These are phyloP conservation scores for Cephus spinipes DNA, from an alignment of 2,888 invertebrate genomes.

Conservation along the genomic window DNA sequence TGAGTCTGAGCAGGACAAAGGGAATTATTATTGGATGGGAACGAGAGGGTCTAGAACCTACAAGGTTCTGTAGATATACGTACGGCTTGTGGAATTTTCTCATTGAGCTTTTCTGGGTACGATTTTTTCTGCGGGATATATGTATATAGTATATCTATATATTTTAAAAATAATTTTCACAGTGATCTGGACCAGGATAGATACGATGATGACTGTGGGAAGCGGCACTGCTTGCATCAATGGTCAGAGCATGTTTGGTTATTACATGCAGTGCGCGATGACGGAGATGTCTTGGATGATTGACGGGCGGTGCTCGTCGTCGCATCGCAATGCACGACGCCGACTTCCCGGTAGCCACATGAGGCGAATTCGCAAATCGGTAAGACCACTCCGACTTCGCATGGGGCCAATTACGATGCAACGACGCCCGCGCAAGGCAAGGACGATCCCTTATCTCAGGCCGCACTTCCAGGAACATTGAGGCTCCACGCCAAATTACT, in stretches of 20 bases:
- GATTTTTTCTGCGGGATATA: background rate
- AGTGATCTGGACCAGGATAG: background rate
- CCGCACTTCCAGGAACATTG: conserved; percentile 48
- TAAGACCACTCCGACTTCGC: conserved; percentile 28
- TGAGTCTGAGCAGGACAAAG: conserved; percentile 33
- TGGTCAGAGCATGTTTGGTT: conserved; percentile 35
- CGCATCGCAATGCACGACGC: conserved; percentile 56
- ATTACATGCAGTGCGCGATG: conserved; percentile 55
- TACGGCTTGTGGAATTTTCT: background rate
- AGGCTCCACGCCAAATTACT: conserved; percentile 60
- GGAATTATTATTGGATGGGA: conserved; percentile 41
- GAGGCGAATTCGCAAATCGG: conserved; percentile 60
- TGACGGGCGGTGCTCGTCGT: conserved; percentile 53
- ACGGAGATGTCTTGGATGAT: conserved; percentile 57
- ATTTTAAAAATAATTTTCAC: background rate
- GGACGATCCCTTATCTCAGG: conserved; percentile 61
- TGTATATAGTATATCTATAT: background rate
- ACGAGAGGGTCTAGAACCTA: conserved; percentile 1
- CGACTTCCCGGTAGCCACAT: conserved; percentile 63
- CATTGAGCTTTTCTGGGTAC: background rate
- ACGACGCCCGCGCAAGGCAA: conserved; percentile 44
- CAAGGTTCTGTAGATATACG: background rate
- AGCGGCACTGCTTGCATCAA: background rate
- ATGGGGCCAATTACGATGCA: conserved; percentile 46
- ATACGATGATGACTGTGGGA: background rate